Percentiles rank a stretch among this genome's conserved stretches.
Conservation (phyloP, 2,888 invertebrate species). For the Eubasilissa splendida region DNA sequence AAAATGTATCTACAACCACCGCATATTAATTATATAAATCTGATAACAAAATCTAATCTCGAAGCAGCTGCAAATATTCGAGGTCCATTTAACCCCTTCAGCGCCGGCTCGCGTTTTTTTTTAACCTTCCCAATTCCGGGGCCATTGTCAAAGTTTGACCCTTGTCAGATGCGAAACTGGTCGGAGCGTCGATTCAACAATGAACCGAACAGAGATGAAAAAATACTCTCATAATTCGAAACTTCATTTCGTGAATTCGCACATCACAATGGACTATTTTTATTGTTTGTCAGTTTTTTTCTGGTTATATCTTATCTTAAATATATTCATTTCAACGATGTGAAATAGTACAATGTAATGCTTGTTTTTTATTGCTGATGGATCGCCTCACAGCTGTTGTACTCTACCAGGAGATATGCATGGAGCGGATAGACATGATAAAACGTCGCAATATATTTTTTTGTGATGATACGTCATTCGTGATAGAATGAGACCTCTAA, state of each 20-base stretch:
- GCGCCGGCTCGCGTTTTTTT: slow-evolving; percentile 9
- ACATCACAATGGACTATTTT: not conserved
- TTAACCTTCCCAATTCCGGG: slow-evolving; percentile 32
- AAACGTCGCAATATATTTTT: too few species aligned
- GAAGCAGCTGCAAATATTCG: slow-evolving; percentile 50
- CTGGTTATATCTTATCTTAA: slow-evolving; percentile 14
- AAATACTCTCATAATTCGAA: not conserved
- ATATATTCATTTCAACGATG: slow-evolving; percentile 2
- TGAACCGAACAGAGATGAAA: slow-evolving; percentile 25
- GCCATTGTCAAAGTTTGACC: slow-evolving; percentile 53
- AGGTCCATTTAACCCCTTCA: slow-evolving; percentile 53
- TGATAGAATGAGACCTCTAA: too few species aligned
- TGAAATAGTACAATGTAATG: too few species aligned
- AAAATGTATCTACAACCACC: not conserved
- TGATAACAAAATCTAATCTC: slow-evolving; percentile 16
- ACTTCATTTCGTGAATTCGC: slow-evolving; percentile 12
- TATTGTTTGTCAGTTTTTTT: not conserved
- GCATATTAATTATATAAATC: slow-evolving; percentile 29
- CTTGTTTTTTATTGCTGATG: too few species aligned
- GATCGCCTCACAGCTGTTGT: too few species aligned
- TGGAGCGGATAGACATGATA: too few species aligned
- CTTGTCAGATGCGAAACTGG: slow-evolving; percentile 42
- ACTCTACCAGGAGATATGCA: too few species aligned
- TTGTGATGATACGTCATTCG: too few species aligned
- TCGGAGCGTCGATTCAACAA: slow-evolving; percentile 39